A percentile compares a stretch with the other conserved stretches of the same genome.
Evolutionary conservation across 1,140 invertebrate species (phyloP).

Genomic region (Saccostrea glomerata): DNA sequence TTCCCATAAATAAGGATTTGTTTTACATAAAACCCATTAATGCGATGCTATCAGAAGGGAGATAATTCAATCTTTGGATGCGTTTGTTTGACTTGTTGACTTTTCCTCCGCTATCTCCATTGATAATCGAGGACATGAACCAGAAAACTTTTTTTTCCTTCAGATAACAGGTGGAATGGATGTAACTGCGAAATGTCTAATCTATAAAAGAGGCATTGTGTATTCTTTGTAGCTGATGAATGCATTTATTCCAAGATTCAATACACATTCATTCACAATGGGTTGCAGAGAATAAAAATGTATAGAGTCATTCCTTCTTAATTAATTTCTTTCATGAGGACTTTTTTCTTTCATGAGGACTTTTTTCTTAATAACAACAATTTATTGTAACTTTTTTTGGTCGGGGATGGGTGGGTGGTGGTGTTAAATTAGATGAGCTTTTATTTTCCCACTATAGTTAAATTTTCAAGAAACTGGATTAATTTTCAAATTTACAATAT

Average conservation of each 20-base stretch:
- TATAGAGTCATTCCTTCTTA: too few relatives aligned
- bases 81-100: neutral
- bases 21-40: neutral
- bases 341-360: too few relatives aligned
- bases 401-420: too few relatives aligned
- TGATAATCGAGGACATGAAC: neutral
- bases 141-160: neutral
- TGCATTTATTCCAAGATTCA: neutral
- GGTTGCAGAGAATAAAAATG: too few relatives aligned
- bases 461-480: too few relatives aligned
- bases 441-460: too few relatives aligned
- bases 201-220: too few relatives aligned
- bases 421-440: too few relatives aligned
- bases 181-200: neutral
- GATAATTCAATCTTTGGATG: neutral
- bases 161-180: neutral
- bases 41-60: neutral
- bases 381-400: too few relatives aligned
- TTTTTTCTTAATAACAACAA: too few relatives aligned
- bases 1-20: constrained; percentile 8
- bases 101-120: neutral
- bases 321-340: too few relatives aligned
- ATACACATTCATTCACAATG: neutral
- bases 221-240: neutral
- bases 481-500: too few relatives aligned